Percentiles rank a stretch among this genome's conserved stretches.
These are phyloP conservation scores for Lordiphosa mommai DNA, from an alignment of 1,140 invertebrate species.

Conservation along the genomic window DNA sequence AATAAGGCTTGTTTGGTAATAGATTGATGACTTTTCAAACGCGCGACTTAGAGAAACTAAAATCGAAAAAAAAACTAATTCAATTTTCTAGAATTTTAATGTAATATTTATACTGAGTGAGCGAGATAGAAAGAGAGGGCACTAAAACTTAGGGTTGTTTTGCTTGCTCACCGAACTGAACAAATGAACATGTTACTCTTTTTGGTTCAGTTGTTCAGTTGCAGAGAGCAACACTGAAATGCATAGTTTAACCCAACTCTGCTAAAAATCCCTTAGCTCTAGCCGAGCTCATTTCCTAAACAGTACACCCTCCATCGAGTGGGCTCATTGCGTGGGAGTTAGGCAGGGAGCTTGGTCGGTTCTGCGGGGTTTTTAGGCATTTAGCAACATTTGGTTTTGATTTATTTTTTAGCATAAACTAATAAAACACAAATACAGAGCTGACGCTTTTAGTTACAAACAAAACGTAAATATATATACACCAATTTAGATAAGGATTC, in stretches of 20 bases:
- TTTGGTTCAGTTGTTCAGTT: neutral
- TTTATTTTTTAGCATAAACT: slow-evolving; percentile 27
- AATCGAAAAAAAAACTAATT: slow-evolving; percentile 61
- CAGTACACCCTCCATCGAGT: too few species aligned
- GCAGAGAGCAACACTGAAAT: too few species aligned
- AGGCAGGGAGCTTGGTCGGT: neutral
- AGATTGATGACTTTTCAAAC: slow-evolving; percentile 32
- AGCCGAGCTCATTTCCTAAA: too few species aligned
- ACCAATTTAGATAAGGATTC: slow-evolving; percentile 27
- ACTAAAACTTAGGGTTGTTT: slow-evolving; percentile 8
- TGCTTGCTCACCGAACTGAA: too few species aligned
- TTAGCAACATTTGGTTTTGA: slow-evolving; percentile 31
- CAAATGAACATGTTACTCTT: neutral
- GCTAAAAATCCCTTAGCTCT: too few species aligned
- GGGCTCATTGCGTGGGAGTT: too few species aligned
- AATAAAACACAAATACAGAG: slow-evolving; percentile 27
- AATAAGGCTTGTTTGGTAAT: slow-evolving; percentile 35
- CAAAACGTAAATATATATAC: slow-evolving; percentile 21
- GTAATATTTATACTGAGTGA: slow-evolving; percentile 65
- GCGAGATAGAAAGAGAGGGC: slow-evolving; percentile 28
- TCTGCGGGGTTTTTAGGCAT: slow-evolving; percentile 21
- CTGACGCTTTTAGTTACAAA: too few species aligned
- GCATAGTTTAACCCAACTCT: neutral
- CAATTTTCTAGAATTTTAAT: slow-evolving; percentile 44
- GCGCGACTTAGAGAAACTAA: slow-evolving; percentile 40